Percentiles rank a stretch among this genome's conserved stretches.
Evolutionary conservation across 2,888 invertebrate species (phyloP).

Genomic region (Pseudoips prasinana): DNA sequence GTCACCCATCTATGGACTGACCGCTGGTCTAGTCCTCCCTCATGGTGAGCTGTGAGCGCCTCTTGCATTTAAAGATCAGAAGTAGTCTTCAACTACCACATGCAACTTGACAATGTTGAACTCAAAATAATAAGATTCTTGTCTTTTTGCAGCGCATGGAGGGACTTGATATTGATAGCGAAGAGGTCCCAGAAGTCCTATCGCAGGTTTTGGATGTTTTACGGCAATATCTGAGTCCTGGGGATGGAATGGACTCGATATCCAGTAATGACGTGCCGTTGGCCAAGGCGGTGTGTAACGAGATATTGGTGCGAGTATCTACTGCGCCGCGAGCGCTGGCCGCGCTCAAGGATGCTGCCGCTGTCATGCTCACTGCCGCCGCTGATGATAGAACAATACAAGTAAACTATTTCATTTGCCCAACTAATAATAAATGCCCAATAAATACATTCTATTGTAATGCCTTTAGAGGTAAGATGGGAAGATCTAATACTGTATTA

Average conservation of each 20-base stretch:
- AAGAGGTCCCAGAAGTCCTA: conserved; percentile 63
- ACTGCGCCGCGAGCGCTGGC: conserved; percentile 54
- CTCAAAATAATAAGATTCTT: too few relatives aligned
- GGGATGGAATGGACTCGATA: conserved; percentile 29
- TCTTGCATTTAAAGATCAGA: too few relatives aligned
- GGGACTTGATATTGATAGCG: conserved; percentile 63
- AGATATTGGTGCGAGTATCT: conserved; percentile 62
- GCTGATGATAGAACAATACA: conserved; percentile 65
- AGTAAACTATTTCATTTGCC: conserved; percentile 31
- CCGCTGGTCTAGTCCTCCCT: too few relatives aligned
- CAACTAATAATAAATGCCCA: too few relatives aligned
- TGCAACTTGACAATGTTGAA: too few relatives aligned
- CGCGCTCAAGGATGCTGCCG: conserved; percentile 86
- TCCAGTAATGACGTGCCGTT: conserved; percentile 45
- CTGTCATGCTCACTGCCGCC: conserved; percentile 51
- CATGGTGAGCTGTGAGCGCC: too few relatives aligned
- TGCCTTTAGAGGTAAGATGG: too few relatives aligned
- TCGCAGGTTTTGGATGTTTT: conserved; percentile 61
- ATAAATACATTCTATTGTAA: too few relatives aligned
- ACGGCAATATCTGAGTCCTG: conserved; percentile 55
- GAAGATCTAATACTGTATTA: too few relatives aligned
- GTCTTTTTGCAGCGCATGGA: conserved; percentile 55
- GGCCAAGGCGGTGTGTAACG: conserved; percentile 57
- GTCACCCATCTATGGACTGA: too few relatives aligned
- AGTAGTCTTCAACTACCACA: too few relatives aligned